phyloP scores from a whole-genome alignment of 2,113 vertebrate genomes.

The Tiliqua scincoides region DNA sequence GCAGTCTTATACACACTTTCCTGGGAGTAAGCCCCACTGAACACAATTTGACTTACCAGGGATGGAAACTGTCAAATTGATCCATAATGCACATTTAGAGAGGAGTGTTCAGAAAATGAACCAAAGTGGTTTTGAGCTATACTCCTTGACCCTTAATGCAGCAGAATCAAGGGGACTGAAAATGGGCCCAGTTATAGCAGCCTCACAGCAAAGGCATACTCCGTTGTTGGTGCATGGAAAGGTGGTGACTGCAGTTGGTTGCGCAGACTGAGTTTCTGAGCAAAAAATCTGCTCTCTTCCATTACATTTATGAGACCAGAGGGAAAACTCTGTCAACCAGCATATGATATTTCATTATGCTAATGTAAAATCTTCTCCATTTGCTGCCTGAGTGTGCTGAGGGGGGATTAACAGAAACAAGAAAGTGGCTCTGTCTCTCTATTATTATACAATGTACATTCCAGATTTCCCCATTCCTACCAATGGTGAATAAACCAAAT shows the following conservation, averaged over 20 bases:
- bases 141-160: not conserved
- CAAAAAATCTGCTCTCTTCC: not conserved
- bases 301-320: not conserved
- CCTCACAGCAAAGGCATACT: not conserved
- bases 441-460: not conserved
- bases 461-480: not conserved
- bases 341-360: not conserved
- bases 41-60: too few species aligned
- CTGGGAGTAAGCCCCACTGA: too few species aligned
- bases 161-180: not conserved
- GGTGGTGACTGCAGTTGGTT: not conserved
- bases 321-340: not conserved
- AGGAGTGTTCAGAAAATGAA: not conserved
- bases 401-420: too few species aligned
- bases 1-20: too few species aligned
- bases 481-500: too few species aligned
- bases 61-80: too few species aligned
- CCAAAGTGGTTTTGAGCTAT: not conserved
- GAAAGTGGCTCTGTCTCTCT: not conserved
- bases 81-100: not conserved
- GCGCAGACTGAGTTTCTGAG: not conserved
- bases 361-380: not conserved
- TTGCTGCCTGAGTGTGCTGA: not conserved
- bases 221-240: not conserved
- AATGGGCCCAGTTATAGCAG: not conserved